phyloP scores from a whole-genome alignment of 1,140 invertebrate genomes.

The Drosophila ananassae region DNA sequence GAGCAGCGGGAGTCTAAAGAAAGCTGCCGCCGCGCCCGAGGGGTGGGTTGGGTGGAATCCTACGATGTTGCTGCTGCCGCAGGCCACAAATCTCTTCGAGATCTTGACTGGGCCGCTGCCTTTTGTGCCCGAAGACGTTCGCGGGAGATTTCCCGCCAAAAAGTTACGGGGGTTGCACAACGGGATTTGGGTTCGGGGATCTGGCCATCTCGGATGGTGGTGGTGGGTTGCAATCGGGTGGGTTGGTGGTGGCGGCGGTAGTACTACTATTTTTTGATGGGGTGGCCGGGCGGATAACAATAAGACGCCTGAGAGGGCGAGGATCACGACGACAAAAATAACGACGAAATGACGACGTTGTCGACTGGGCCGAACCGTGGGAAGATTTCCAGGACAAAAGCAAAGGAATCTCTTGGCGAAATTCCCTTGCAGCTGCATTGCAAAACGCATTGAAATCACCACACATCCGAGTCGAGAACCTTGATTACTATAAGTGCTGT shows the following conservation, averaged over 20 bases:
- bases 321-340: constrained; percentile 11
- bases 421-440: constrained; percentile 72
- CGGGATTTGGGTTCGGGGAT: constrained; percentile 16
- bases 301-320: constrained; percentile 54
- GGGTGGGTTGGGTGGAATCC: constrained; percentile 23
- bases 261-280: constrained; percentile 9
- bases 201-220: constrained; percentile 28
- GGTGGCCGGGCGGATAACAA: constrained; percentile 35
- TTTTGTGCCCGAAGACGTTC: constrained; percentile 58
- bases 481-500: constrained; percentile 16
- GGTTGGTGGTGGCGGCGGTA: constrained; percentile 35
- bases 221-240: constrained; percentile 73
- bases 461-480: constrained; percentile 40
- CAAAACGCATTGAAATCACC: constrained; percentile 40
- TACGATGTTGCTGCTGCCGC: constrained; percentile 25
- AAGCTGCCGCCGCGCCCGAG: constrained; percentile 21
- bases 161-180: constrained; percentile 74
- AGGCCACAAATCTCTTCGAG: constrained; percentile 36
- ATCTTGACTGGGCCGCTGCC: constrained; percentile 46
- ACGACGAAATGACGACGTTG: constrained; percentile 1
- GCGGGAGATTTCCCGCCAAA: constrained; percentile 72
- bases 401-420: constrained; percentile 44
- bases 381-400: constrained; percentile 75
- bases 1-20: constrained; percentile 44
- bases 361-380: constrained; percentile 71